Percentiles rank a stretch among this genome's conserved stretches.
These are phyloP conservation scores for Drosophila borborema DNA, from an alignment of 2,888 invertebrate species.

Conservation along the genomic window DNA sequence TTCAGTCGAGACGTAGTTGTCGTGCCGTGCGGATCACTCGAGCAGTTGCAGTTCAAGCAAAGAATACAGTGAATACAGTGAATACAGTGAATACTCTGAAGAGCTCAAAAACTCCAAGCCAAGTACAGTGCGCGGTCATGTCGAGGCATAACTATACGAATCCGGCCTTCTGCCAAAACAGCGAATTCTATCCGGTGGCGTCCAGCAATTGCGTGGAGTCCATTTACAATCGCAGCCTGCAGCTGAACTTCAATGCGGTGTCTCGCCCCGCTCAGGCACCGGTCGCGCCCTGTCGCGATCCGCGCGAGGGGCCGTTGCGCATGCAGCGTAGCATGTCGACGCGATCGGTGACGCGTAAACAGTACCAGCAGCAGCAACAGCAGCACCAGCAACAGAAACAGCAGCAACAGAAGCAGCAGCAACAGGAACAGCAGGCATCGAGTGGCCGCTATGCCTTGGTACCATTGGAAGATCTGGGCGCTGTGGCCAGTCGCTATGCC, in stretches of 20 bases:
- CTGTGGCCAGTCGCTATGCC: conserved; percentile 81
- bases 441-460: conserved; percentile 86
- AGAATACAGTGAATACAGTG: conserved; percentile 17
- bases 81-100: conserved; percentile 20
- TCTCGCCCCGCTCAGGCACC: conserved; percentile 28
- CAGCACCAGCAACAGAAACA: conserved; percentile 36
- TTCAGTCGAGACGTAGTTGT: conserved; percentile 72
- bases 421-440: conserved; percentile 44
- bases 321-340: conserved; percentile 85
- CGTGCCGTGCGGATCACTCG: conserved; percentile 56
- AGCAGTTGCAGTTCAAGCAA: conserved; percentile 6
- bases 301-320: conserved; percentile 84
- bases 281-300: conserved; percentile 58
- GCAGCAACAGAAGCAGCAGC: conserved; percentile 44
- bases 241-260: conserved; percentile 74
- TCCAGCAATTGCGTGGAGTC: conserved; percentile 73
- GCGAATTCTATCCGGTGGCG: conserved; percentile 87
- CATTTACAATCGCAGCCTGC: conserved; percentile 82
- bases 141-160: conserved; percentile 89
- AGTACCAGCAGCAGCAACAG: conserved; percentile 64
- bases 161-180: conserved; percentile 92
- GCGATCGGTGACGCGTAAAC: conserved; percentile 82
- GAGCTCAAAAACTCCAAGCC: not conserved
- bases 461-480: conserved; percentile 85
- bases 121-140: conserved; percentile 75